Percentiles rank a stretch among this genome's conserved stretches.
These are phyloP conservation scores for Protonibea diacanthus DNA, from an alignment of 2,797 vertebrate species.

Conservation along the genomic window DNA sequence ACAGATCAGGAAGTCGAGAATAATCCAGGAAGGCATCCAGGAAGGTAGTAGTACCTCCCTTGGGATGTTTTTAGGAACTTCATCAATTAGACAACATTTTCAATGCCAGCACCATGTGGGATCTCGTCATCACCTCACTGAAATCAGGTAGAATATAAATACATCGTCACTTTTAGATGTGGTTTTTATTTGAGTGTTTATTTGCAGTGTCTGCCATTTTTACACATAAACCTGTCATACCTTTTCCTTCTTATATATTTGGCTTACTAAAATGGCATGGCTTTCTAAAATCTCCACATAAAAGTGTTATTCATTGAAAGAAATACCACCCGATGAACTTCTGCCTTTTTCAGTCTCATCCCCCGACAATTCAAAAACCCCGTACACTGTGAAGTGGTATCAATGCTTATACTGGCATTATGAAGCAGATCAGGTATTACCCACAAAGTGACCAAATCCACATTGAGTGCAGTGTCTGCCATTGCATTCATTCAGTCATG, in stretches of 20 bases:
- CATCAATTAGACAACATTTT: conserved; percentile 5
- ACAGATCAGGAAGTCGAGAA: neutral
- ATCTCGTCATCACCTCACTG: conserved; percentile 8
- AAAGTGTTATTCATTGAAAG: neutral
- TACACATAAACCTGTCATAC: neutral
- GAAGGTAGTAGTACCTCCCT: neutral
- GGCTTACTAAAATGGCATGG: neutral
- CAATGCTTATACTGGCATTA: neutral
- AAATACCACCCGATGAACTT: neutral
- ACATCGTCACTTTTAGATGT: neutral
- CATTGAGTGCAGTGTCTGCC: neutral
- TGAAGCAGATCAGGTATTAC: neutral
- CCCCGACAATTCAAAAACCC: too few species aligned
- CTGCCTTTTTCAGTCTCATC: neutral
- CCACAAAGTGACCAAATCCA: neutral
- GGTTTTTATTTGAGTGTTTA: conserved; percentile 4
- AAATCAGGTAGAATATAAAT: conserved; percentile 4
- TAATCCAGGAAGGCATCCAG: neutral
- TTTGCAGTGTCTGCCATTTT: too few species aligned
- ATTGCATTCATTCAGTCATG: neutral
- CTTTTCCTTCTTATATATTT: conserved; percentile 5
- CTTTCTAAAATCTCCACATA: neutral
- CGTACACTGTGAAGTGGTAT: neutral
- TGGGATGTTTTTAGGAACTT: neutral
- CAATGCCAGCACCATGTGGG: neutral